These are phyloP conservation scores for Pseudomyrmex flavicornis DNA, from an alignment of 1,140 invertebrate species.

Conservation along the genomic window DNA sequence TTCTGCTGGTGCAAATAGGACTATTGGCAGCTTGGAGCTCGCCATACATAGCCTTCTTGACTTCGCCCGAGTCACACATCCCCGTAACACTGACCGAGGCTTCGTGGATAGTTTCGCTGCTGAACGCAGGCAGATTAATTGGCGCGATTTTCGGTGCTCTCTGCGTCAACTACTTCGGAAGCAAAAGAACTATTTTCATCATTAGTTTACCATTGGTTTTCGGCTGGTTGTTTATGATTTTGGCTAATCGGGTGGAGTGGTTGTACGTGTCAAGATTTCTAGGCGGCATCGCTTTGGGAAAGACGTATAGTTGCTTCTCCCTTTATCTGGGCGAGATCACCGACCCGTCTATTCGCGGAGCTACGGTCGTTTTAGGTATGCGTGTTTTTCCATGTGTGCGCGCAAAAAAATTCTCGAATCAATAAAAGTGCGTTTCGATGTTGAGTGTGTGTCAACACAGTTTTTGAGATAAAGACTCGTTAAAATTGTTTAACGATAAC, in stretches of 20 bases:
- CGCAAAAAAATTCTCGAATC: constrained; percentile 74
- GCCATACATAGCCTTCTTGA: constrained; percentile 85
- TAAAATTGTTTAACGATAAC: too few relatives aligned
- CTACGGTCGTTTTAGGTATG: constrained; percentile 86
- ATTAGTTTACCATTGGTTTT: constrained; percentile 87
- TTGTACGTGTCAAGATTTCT: constrained; percentile 86
- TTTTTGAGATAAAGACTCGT: too few relatives aligned
- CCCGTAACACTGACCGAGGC: constrained; percentile 86
- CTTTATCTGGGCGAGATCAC: constrained; percentile 90
- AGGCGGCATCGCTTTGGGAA: constrained; percentile 88
- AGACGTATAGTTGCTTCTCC: constrained; percentile 88
- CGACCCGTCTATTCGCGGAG: constrained; percentile 88
- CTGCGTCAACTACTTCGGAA: constrained; percentile 86
- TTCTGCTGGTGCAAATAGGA: constrained; percentile 66
- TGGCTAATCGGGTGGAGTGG: constrained; percentile 84
- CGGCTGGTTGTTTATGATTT: constrained; percentile 88
- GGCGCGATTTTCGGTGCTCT: constrained; percentile 80
- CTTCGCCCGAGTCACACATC: constrained; percentile 84
- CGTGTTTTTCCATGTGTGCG: background rate
- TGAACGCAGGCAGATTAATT: constrained; percentile 85
- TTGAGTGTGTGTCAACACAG: too few relatives aligned
- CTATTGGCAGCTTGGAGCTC: constrained; percentile 84
- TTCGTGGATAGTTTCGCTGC: constrained; percentile 88
- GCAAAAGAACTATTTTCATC: constrained; percentile 88
- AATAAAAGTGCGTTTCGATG: too few relatives aligned